These are phyloP conservation scores for Bacillus rossius DNA, from an alignment of 1,140 invertebrate genomes.

Conservation along the genomic window DNA sequence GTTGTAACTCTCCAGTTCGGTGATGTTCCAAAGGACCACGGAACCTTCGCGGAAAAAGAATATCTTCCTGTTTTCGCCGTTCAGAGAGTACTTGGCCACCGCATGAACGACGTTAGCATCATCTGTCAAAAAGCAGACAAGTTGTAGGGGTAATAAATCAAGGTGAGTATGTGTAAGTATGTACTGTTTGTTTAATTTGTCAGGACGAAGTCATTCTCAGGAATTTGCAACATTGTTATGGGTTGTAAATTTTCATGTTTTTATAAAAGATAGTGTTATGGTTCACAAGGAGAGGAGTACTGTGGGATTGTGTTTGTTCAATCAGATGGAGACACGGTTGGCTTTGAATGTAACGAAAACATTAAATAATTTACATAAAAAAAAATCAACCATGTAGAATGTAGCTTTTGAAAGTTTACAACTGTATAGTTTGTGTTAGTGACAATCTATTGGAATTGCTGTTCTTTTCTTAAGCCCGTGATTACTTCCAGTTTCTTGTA, in stretches of 20 bases:
- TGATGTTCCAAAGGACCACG: constrained; percentile 90
- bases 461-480: too few relatives aligned
- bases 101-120: constrained; percentile 63
- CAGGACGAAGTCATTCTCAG: too few relatives aligned
- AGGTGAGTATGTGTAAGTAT: background rate
- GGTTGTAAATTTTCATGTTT: background rate
- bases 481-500: too few relatives aligned
- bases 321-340: too few relatives aligned
- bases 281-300: background rate
- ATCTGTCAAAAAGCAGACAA: background rate
- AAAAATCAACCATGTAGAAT: too few relatives aligned
- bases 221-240: too few relatives aligned
- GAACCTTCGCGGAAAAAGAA: constrained; percentile 86
- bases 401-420: too few relatives aligned
- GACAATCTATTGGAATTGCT: too few relatives aligned
- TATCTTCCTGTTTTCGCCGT: constrained; percentile 64
- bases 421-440: too few relatives aligned
- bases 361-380: too few relatives aligned
- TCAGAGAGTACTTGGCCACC: constrained; percentile 66
- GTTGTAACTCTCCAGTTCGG: constrained; percentile 72
- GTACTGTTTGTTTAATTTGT: background rate
- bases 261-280: background rate
- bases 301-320: too few relatives aligned
- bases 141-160: background rate
- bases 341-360: too few relatives aligned